These are phyloP conservation scores for Azorinus chamasolen DNA, from an alignment of 2,888 invertebrate species.

Conservation along the genomic window DNA sequence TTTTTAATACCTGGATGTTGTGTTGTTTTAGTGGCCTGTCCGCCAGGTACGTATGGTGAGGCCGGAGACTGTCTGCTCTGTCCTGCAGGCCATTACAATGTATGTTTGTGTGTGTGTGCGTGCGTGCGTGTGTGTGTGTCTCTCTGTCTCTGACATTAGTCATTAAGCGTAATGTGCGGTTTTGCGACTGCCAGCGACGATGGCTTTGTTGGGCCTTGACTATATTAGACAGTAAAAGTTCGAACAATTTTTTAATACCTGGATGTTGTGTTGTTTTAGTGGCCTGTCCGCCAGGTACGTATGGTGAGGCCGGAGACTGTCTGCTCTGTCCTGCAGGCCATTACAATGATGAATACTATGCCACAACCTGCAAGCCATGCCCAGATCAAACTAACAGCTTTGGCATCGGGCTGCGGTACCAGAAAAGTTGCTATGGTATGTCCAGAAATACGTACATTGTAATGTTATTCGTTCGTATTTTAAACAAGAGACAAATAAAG, in stretches of 20 bases:
- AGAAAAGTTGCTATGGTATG: constrained; percentile 71
- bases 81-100: constrained; percentile 65
- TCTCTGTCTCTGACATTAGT: no score
- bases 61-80: constrained; percentile 62
- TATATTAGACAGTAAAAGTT: no score
- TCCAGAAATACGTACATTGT: no score
- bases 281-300: constrained; percentile 66
- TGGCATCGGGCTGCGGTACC: constrained; percentile 49
- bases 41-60: constrained; percentile 48
- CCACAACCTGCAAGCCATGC: constrained; percentile 60
- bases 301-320: constrained; percentile 50
- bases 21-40: constrained; percentile 67
- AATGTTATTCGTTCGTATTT: no score
- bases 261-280: constrained; percentile 44
- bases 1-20: no score
- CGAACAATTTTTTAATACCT: no score
- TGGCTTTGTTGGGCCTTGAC: no score
- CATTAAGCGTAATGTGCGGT: no score
- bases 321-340: constrained; percentile 62
- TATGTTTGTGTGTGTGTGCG: no score
- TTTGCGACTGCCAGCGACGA: no score
- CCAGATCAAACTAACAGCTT: constrained; percentile 62
- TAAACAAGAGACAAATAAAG: no score
- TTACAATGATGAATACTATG: constrained; percentile 55
- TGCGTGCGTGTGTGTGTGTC: no score